Conservation (phyloP, 2,113 vertebrate genomes). For the Dromaius novaehollandiae region DNA sequence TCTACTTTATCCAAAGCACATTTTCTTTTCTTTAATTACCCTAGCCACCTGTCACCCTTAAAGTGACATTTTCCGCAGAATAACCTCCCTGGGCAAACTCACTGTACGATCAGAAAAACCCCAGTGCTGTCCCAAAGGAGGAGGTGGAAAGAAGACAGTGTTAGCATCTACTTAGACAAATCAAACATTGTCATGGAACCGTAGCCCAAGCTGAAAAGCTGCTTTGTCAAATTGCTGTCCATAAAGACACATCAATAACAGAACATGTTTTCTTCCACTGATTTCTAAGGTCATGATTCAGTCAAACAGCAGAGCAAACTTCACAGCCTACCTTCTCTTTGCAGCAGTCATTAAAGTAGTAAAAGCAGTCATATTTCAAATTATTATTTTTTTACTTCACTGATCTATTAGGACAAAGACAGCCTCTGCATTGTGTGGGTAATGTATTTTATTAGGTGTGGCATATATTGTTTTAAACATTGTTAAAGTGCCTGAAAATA, state of each 20-base stretch:
- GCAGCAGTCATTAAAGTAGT: neutral
- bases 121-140: neutral
- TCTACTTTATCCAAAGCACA: neutral
- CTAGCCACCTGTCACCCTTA: neutral
- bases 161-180: neutral
- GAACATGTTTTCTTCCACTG: neutral
- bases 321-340: neutral
- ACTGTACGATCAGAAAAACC: neutral
- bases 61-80: neutral
- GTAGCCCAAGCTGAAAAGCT: neutral
- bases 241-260: neutral
- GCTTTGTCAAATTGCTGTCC: neutral
- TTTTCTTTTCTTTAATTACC: neutral
- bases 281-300: neutral
- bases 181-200: neutral
- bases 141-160: neutral
- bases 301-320: neutral
- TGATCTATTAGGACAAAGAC: neutral
- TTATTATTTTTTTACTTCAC: neutral
- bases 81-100: neutral
- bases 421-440: neutral
- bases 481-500: neutral
- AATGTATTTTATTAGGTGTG: neutral
- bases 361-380: neutral
- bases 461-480: neutral